Percentiles rank a stretch among this genome's conserved stretches.
Conservation (phyloP, 2,888 invertebrate genomes). For the Neoaliturus tenellus region DNA sequence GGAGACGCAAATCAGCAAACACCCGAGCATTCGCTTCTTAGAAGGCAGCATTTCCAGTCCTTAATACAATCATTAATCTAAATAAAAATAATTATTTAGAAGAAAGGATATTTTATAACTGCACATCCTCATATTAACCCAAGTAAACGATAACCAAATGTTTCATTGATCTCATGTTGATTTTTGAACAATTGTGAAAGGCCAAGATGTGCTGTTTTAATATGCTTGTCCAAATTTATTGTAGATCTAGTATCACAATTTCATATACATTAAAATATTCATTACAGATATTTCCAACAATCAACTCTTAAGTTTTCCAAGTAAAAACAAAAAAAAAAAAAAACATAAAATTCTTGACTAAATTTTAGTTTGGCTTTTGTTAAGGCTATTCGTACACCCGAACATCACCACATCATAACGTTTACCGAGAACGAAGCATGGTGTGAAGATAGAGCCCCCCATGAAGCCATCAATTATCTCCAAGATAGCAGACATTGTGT, state of each 20-base stretch:
- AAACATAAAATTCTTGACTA: neutral
- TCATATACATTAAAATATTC: neutral
- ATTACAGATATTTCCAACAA: neutral
- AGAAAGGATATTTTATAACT: too few relatives aligned
- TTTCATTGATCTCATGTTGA: too few relatives aligned
- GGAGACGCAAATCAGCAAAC: constrained; percentile 68
- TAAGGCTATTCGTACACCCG: neutral
- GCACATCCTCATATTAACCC: too few relatives aligned
- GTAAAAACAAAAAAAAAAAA: too few relatives aligned
- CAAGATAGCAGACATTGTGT: constrained; percentile 81
- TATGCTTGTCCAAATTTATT: too few relatives aligned
- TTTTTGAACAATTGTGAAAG: too few relatives aligned
- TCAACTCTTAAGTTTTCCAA: neutral
- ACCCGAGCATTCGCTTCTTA: constrained; percentile 82
- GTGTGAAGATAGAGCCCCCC: constrained; percentile 83
- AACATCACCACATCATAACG: constrained; percentile 61
- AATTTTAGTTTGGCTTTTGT: neutral
- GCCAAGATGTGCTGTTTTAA: too few relatives aligned
- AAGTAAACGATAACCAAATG: too few relatives aligned
- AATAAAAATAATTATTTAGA: too few relatives aligned
- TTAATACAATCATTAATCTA: too few relatives aligned
- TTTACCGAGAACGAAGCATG: constrained; percentile 84
- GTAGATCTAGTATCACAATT: too few relatives aligned
- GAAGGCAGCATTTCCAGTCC: constrained; percentile 87
- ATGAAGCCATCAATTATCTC: constrained; percentile 84